Conservation (phyloP, 2,797 vertebrate genomes). For the Oreonectes daqikongensis region DNA sequence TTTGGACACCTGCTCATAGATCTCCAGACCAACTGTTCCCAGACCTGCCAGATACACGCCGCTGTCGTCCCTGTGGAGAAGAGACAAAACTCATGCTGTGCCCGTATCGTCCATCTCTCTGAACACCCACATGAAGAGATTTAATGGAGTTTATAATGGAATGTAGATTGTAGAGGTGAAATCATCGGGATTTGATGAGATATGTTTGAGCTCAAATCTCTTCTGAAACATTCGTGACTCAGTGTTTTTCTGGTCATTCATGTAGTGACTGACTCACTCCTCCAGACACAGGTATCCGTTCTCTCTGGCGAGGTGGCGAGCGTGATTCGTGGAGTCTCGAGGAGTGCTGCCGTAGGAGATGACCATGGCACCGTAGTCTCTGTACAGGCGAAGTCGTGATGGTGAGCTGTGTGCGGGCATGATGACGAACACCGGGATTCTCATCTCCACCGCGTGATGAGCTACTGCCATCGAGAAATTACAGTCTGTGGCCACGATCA, state of each 20-base stretch:
- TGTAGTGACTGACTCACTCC: slow-evolving; percentile 81
- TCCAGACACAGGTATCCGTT: slow-evolving; percentile 87
- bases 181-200: too few relatives aligned
- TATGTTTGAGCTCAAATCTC: too few relatives aligned
- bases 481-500: slow-evolving; percentile 86
- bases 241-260: too few relatives aligned
- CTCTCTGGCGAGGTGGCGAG: slow-evolving; percentile 80
- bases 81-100: slow-evolving; percentile 3
- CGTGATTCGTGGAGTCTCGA: slow-evolving; percentile 81
- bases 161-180: too few relatives aligned
- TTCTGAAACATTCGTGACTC: too few relatives aligned
- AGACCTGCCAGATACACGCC: slow-evolving; percentile 84
- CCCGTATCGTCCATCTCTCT: too few relatives aligned
- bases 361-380: slow-evolving; percentile 89
- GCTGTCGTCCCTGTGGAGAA: slow-evolving; percentile 78
- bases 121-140: too few relatives aligned
- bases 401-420: slow-evolving; percentile 80
- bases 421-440: slow-evolving; percentile 85
- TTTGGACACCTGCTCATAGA: slow-evolving; percentile 86
- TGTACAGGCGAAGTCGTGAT: slow-evolving; percentile 78
- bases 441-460: slow-evolving; percentile 83
- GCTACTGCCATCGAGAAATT: slow-evolving; percentile 90
- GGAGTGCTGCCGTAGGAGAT: slow-evolving; percentile 81
- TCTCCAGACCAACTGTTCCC: slow-evolving; percentile 87
- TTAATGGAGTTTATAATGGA: too few relatives aligned